Base-by-base conservation (phyloP, 2,888 invertebrate genomes). In the Aromia moschata region DNA sequence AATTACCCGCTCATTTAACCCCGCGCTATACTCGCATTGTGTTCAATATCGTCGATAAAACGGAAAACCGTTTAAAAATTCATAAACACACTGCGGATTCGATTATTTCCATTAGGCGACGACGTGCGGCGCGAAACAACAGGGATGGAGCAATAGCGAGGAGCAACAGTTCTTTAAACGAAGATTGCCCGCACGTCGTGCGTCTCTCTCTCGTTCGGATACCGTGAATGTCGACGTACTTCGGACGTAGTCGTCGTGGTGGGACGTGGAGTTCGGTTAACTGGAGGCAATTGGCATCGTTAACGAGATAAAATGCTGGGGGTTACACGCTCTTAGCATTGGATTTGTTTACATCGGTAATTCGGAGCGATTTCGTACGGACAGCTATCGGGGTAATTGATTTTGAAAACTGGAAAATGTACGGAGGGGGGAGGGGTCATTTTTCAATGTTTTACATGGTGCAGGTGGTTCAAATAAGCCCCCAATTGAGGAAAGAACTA, bases 251-350 rank as follows among this genome's bases (percentile, higher is more conserved):
- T 38, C 15, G 16, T 55, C 58, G 41, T 33, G 55, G 56, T 49
- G 14, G 44, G 59, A 55, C 55, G 57, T 58, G 25, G 44, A 43
- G 56, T 18, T 25, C 16, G 40, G 57, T 63, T 57, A 30, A 38
- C 18, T 25, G 18, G 20, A 31, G 25, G 53, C 49, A 47, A 62
- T 61, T 70, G 71, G 73, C 73, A 70, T 70, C 72, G 72, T 70
- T 74, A 74, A 72, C 70, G 70, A 74, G 73, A 74, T 73, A 72
- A 73, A 74, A 74, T 70, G 70, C 67, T 70, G 66, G 70, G 72
- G 71, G 71, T 72, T 73, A 72, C 71, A 71, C 69, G 70, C 69
- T 70, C 67, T 47, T 37, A 18, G 37, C 14, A 33, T 17, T 36
- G 2, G 20, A 36, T 12, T 47, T 15, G 36, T 17, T 7, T 47